Evolutionary conservation across 2,113 vertebrate species (phyloP), one percentile per base, ranked within the genome.

Genomic region (Sapajus apella): DNA sequence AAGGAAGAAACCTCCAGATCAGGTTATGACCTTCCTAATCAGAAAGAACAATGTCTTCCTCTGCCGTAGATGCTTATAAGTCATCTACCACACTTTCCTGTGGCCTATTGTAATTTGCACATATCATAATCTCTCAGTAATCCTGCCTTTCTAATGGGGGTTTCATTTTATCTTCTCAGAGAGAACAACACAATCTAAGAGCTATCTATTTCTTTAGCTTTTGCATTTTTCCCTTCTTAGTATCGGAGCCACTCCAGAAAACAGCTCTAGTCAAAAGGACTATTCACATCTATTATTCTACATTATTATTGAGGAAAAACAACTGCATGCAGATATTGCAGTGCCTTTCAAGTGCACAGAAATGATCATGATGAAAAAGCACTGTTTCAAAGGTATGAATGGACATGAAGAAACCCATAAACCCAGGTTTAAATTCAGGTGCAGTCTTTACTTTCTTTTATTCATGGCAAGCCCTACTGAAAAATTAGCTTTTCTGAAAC

Each of bases 21-120:
- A 25, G 52, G 17, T 23, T 52, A 23, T 66, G 55, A 52, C 55
- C 90, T 96, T 81, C 12, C 66, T 56, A 58, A 56, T 81, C 17
- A 43, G 37, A 90, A 70, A 23, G 27, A 93, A n/a, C 79, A 81
- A 50, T 86, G 66, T 40, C 66, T 86, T 93, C 90, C 90, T 90
- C 16, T 76, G 40, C 66, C n/a, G 37, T 10, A 17, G 35, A 75
- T 58, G 55, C 32, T 43, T 61, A 7, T 6, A 47, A 20, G 72
- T 56, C 61, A 64, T 56, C 52, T 37, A 66, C 58, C 17, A 61
- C 8, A 1, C 27, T 70, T 89, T 56, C 93, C 85, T 56, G 43
- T 32, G 32, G 14, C 35, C n/a, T 47, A 11, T 37, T 79, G 8
- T 79, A 12, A 45, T 70, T 30, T 47, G 9, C 17, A 61, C 25